These are phyloP conservation scores for Ivindomyrus marchei DNA, from an alignment of 2,113 vertebrate species.

Conservation along the genomic window DNA sequence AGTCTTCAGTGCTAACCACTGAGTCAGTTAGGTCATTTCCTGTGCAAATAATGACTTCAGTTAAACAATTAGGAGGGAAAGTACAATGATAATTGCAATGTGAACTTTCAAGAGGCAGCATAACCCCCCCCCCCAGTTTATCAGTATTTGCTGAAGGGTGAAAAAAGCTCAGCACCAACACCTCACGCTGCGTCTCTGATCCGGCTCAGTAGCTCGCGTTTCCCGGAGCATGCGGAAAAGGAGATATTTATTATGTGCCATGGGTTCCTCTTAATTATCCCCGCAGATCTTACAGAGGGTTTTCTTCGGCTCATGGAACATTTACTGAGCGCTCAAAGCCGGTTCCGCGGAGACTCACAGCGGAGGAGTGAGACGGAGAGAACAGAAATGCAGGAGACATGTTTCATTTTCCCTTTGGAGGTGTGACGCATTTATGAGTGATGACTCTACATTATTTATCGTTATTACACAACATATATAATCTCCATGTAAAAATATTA, in stretches of 20 bases:
- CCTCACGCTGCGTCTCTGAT: neutral
- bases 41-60: neutral
- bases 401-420: neutral
- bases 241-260: neutral
- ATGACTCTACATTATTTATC: slow-evolving; percentile 3
- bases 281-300: neutral
- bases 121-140: neutral
- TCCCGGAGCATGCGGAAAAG: neutral
- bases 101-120: neutral
- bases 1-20: neutral
- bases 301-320: neutral
- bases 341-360: neutral
- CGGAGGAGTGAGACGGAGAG: neutral
- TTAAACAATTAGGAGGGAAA: neutral
- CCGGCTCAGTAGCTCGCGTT: neutral
- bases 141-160: neutral
- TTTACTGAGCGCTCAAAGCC: neutral
- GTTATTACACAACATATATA: neutral
- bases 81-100: neutral
- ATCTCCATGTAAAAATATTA: neutral
- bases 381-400: neutral
- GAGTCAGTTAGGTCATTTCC: neutral
- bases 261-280: neutral
- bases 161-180: neutral
- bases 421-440: neutral